A percentile compares a stretch with the other conserved stretches of the same genome.
Conservation (phyloP, 1,140 invertebrate genomes). For the Bactericera cockerelli region DNA sequence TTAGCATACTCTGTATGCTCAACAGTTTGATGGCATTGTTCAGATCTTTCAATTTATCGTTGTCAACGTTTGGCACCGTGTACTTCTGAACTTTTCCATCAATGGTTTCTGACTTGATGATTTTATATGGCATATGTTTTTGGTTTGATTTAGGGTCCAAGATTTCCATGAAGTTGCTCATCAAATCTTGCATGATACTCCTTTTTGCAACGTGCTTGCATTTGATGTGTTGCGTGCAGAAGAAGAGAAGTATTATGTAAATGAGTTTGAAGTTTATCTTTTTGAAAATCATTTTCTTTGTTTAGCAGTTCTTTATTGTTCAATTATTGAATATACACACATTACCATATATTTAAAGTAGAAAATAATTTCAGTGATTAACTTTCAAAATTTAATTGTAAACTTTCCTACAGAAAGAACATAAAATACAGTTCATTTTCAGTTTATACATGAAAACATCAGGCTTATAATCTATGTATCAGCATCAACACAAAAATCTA, state of each 20-base stretch:
- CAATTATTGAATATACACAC: too few species aligned
- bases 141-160: neutral
- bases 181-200: conserved; percentile 5
- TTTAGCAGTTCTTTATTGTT: too few species aligned
- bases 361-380: too few species aligned
- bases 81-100: conserved; percentile 1
- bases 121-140: conserved; percentile 2
- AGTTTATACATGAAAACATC: too few species aligned
- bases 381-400: too few species aligned
- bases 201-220: neutral
- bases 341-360: too few species aligned
- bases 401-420: too few species aligned
- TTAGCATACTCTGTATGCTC: neutral
- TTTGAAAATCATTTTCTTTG: conserved; percentile 3
- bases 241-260: neutral
- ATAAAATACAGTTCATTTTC: too few species aligned
- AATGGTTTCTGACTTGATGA: conserved; percentile 1
- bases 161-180: neutral
- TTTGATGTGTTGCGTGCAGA: neutral
- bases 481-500: too few species aligned
- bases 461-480: too few species aligned
- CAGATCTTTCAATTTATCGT: neutral
- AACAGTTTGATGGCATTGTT: neutral
- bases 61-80: neutral
- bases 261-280: conserved; percentile 7